Base-by-base conservation (phyloP, 1,140 invertebrate species). In the Drosophila leontia region DNA sequence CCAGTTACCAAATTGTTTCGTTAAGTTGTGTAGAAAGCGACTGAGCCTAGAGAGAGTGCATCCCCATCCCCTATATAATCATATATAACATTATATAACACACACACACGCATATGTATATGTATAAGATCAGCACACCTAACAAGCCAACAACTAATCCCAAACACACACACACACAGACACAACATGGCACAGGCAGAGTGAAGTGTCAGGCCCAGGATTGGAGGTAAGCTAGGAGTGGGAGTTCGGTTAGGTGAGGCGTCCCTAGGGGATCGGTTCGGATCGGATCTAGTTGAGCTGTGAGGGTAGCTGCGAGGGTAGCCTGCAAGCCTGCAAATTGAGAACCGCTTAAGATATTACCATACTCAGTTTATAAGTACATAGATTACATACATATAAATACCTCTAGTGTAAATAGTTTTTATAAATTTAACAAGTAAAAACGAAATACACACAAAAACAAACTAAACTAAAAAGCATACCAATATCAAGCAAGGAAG, bases 341-440 rank as follows among this genome's bases (percentile, higher is more conserved):
- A 26, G 63, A 78, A 90, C 64, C 81, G 85, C 85, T 84, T 87
- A 80, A 85, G 84, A 88, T 88, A 88, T 88, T 88, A 88, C 70
- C 75, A 85, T 88, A 90, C 85, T 88, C 85, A 91, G 84, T 72
- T 74, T 42, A 61, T 90, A 88, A 88, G 85, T 70, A 41, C 26
- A 19, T 63, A 63, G 48, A 12, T 17, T 63, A 63, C 29, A 34
- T 34, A 51, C 17, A 55, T 23, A 55, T 37, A 55, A 56, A 56
- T 39, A 56, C 53, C 53, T 56, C 53, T 56, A 56, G 53, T 56
- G 53, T 56, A 56, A 81, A 90, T 88, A 88, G 51, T 65, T 90
- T 83, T 75, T 78, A 78, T 85, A 81, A 76, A 59, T 74, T 67
- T 63, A 78, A 78, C 65, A 70, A 53, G 8, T 53, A 57, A 32